These are phyloP conservation scores for Grammomys dolichurus DNA, from an alignment of 2,113 vertebrate species.

Conservation along the genomic window DNA sequence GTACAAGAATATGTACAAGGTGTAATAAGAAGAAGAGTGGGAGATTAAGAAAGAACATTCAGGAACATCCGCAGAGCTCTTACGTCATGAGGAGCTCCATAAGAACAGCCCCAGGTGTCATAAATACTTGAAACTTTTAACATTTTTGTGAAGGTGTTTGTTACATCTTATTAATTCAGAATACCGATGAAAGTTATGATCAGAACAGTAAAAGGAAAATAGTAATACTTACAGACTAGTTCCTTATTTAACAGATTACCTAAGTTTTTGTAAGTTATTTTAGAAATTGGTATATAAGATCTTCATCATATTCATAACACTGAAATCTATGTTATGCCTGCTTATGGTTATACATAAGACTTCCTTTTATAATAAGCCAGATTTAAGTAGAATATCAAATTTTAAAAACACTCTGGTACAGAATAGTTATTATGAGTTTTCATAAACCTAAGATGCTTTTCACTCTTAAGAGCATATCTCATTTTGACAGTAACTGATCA, in stretches of 20 bases:
- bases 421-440: constrained; percentile 51
- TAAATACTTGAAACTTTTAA: not conserved
- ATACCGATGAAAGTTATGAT: not conserved
- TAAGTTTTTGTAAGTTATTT: not conserved
- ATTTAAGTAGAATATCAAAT: constrained; percentile 15
- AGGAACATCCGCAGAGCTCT: not conserved
- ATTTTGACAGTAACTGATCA: constrained; percentile 53
- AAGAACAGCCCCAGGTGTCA: not conserved
- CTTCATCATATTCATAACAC: constrained; percentile 52
- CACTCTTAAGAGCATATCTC: constrained; percentile 13
- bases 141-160: not conserved
- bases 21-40: not conserved
- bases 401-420: constrained; percentile 50
- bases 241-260: constrained; percentile 12
- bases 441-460: constrained; percentile 34
- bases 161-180: constrained; percentile 11
- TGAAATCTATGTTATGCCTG: not conserved
- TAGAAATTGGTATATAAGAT: not conserved
- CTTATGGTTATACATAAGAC: constrained; percentile 8
- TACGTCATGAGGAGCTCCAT: not conserved
- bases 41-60: not conserved
- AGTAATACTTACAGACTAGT: not conserved
- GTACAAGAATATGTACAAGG: not conserved
- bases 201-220: not conserved
- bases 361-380: constrained; percentile 51